These are phyloP conservation scores for Acleris holmiana DNA, from an alignment of 2,888 invertebrate genomes.

Conservation along the genomic window DNA sequence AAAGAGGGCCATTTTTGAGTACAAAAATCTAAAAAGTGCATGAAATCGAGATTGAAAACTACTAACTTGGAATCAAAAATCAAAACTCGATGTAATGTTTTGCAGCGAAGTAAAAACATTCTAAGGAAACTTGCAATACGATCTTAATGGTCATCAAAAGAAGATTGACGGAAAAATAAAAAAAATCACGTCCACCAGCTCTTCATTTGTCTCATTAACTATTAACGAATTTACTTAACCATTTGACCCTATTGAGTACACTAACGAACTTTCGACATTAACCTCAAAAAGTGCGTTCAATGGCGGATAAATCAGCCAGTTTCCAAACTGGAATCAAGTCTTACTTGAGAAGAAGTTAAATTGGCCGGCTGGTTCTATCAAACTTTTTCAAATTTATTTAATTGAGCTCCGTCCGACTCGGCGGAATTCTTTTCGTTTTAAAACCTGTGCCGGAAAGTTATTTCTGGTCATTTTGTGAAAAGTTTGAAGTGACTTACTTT, in stretches of 20 bases:
- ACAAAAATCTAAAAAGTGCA: too few species aligned
- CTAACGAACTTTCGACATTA: background rate
- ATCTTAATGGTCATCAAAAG: too few species aligned
- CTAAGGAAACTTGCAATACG: too few species aligned
- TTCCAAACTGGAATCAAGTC: conserved; percentile 20
- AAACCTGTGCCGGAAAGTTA: background rate
- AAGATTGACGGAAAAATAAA: background rate
- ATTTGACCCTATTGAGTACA: conserved; percentile 17
- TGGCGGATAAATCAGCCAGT: conserved; percentile 27
- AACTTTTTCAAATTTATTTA: conserved; percentile 36
- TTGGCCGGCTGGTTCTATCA: conserved; percentile 20
- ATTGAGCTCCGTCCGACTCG: conserved; percentile 7
- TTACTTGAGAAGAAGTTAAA: conserved; percentile 26
- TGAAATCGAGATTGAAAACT: too few species aligned
- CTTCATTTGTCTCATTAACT: conserved; percentile 15
- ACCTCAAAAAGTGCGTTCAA: conserved; percentile 21
- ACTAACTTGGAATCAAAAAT: too few species aligned
- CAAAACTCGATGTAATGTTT: too few species aligned
- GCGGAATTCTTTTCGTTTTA: conserved; percentile 6
- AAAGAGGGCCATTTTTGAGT: too few species aligned
- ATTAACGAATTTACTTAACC: conserved; percentile 20
- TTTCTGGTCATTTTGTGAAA: background rate
- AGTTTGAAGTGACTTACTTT: too few species aligned
- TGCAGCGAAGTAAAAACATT: too few species aligned
- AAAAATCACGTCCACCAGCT: background rate